These are phyloP conservation scores for Salticus scenicus DNA, from an alignment of 2,888 invertebrate genomes.

Conservation along the genomic window DNA sequence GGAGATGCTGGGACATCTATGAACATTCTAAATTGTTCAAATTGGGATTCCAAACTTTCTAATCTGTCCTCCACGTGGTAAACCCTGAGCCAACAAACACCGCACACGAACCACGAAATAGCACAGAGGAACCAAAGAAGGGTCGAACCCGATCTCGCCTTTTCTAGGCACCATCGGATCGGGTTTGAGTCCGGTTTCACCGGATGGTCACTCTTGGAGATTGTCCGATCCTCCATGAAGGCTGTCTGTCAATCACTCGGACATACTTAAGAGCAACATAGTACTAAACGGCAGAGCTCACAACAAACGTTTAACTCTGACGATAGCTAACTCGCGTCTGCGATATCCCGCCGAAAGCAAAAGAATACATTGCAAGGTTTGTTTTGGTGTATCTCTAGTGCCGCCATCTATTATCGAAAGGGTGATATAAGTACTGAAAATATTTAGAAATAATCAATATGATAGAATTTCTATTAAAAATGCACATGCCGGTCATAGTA, in stretches of 20 bases:
- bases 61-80: slow-evolving; percentile 59
- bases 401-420: not conserved
- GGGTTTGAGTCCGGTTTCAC: not conserved
- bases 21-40: slow-evolving; percentile 15
- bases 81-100: slow-evolving; percentile 44
- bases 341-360: slow-evolving; percentile 13
- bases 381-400: not conserved
- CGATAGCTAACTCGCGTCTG: slow-evolving; percentile 3
- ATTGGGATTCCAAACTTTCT: slow-evolving; percentile 31
- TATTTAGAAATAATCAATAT: too few species aligned
- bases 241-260: not conserved
- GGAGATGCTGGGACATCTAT: not conserved
- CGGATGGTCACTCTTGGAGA: not conserved
- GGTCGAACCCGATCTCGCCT: slow-evolving; percentile 20
- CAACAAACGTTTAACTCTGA: not conserved
- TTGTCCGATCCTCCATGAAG: slow-evolving; percentile 53
- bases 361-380: not conserved
- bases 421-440: too few species aligned
- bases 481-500: too few species aligned
- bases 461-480: too few species aligned
- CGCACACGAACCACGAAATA: slow-evolving; percentile 41
- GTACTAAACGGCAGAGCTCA: not conserved
- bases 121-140: slow-evolving; percentile 56
- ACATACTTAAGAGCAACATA: not conserved
- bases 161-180: slow-evolving; percentile 22